Conservation (phyloP, 2,113 vertebrate species). For the Percina caprodes region DNA sequence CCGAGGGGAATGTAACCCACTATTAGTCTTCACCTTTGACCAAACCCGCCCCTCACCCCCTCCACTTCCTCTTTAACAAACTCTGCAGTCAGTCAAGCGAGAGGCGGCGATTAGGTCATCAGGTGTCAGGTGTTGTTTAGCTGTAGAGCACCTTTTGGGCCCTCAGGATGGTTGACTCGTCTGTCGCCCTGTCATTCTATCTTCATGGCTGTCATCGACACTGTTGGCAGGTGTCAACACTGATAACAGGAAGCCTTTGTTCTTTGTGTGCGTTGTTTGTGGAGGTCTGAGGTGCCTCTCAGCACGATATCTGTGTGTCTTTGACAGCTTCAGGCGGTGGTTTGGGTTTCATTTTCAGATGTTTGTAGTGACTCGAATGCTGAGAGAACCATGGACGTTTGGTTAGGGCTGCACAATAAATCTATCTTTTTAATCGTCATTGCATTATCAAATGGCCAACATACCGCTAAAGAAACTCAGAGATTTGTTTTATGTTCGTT, state of each 20-base stretch:
- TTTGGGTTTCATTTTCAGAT: background rate
- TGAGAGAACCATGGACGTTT: background rate
- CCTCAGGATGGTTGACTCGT: background rate
- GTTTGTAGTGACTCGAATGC: background rate
- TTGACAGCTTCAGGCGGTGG: background rate
- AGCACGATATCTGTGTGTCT: too few relatives aligned
- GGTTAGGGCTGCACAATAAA: too few relatives aligned
- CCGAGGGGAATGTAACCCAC: too few relatives aligned
- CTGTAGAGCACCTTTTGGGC: background rate
- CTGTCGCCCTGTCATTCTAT: background rate
- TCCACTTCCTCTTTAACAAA: background rate
- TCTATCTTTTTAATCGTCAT: too few relatives aligned
- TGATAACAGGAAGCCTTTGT: conserved; percentile 16
- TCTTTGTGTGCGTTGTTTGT: background rate
- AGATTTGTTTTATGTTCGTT: too few relatives aligned
- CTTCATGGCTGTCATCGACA: background rate
- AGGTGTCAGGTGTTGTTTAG: conserved; percentile 3
- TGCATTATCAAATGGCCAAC: too few relatives aligned
- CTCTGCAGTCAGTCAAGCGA: background rate
- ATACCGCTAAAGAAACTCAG: too few relatives aligned
- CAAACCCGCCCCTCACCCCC: background rate
- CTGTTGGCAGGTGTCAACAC: background rate
- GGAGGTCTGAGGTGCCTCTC: background rate
- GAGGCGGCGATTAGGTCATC: background rate
- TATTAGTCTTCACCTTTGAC: too few relatives aligned